Conservation (phyloP, 2,797 vertebrate species). For the Orestias chungarensis region DNA sequence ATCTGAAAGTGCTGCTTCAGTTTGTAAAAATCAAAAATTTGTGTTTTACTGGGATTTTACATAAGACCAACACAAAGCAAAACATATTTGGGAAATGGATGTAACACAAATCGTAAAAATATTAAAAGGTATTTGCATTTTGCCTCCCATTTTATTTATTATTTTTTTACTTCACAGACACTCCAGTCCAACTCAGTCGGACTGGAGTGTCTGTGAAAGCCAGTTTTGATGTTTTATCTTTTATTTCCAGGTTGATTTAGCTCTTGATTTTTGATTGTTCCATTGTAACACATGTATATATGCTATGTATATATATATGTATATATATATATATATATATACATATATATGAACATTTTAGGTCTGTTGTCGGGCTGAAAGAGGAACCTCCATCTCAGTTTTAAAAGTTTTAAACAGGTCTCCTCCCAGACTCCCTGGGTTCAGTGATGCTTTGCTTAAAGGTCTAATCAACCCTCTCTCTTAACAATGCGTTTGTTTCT, state of each 20-base stretch:
- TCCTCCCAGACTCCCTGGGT: neutral
- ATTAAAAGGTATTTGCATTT: neutral
- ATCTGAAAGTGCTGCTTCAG: neutral
- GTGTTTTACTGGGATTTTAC: neutral
- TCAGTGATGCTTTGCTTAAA: neutral
- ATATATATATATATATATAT: no score
- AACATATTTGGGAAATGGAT: neutral
- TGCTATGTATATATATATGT: no score
- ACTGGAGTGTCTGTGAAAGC: neutral
- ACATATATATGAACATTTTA: no score
- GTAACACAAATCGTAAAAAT: no score
- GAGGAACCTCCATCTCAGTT: no score
- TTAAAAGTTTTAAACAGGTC: neutral
- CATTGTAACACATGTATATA: neutral
- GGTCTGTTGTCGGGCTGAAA: neutral
- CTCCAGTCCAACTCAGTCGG: neutral
- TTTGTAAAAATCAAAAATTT: neutral
- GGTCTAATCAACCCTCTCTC: neutral
- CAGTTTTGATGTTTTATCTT: no score
- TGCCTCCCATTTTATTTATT: no score
- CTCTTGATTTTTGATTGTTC: no score
- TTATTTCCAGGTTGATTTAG: no score
- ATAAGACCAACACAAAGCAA: neutral
- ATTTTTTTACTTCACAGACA: no score
- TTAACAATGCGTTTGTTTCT: neutral